phyloP scores from a whole-genome alignment of 2,797 vertebrate species.

The Sebastes paucispinis region DNA sequence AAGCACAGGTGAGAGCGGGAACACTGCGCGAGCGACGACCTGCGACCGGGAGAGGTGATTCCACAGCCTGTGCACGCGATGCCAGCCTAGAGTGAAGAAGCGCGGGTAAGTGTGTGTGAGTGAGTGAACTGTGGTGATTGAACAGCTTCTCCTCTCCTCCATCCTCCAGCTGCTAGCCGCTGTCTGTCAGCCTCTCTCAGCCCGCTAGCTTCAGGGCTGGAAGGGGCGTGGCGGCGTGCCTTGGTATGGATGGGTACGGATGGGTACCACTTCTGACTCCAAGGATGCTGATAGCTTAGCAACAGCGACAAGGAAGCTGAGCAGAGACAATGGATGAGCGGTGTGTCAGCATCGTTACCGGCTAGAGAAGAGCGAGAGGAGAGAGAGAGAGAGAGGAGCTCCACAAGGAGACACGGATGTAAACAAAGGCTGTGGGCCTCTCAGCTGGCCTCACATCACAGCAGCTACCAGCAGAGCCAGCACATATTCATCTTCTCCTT shows the following conservation, averaged over 20 bases:
- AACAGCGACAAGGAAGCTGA: slow-evolving; percentile 63
- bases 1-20: slow-evolving; percentile 31
- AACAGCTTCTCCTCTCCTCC: no score
- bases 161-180: no score
- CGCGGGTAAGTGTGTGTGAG: no score
- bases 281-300: slow-evolving; percentile 79
- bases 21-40: slow-evolving; percentile 42
- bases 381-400: not conserved
- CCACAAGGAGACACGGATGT: slow-evolving; percentile 52
- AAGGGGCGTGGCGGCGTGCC: slow-evolving; percentile 77
- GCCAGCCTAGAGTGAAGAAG: slow-evolving; percentile 56
- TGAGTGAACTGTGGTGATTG: no score
- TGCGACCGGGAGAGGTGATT: slow-evolving; percentile 47
- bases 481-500: not conserved
- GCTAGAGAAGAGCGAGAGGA: slow-evolving; percentile 37
- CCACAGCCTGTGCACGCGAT: slow-evolving; percentile 54
- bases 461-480: not conserved
- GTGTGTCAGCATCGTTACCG: slow-evolving; percentile 51
- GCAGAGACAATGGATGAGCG: slow-evolving; percentile 70
- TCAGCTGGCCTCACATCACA: slow-evolving; percentile 57
- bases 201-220: slow-evolving; percentile 32
- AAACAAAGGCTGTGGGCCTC: slow-evolving; percentile 80
- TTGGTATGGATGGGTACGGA: no score
- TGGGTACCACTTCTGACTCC: slow-evolving; percentile 71
- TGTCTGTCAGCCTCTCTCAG: not conserved